A percentile compares a stretch with the other conserved stretches of the same genome.
These are phyloP conservation scores for Drosophila ochracea DNA, from an alignment of 2,888 invertebrate species.

Conservation along the genomic window DNA sequence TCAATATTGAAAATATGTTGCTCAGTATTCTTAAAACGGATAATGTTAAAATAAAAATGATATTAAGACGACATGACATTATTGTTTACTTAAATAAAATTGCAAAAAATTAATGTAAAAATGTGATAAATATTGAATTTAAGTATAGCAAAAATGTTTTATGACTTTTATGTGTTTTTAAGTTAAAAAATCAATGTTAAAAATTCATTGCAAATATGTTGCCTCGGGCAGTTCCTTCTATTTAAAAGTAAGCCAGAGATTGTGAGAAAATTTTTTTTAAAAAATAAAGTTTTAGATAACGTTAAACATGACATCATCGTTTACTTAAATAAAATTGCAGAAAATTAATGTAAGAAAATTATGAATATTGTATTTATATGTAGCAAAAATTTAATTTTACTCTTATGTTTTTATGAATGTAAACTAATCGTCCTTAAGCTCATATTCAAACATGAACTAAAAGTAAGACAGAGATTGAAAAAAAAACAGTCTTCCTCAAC, in stretches of 20 bases:
- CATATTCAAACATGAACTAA: background rate
- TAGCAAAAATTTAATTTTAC: background rate
- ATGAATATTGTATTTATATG: no score
- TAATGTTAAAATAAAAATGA: background rate
- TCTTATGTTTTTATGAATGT: background rate
- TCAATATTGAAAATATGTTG: background rate
- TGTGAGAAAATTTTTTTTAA: background rate
- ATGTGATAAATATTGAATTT: no score
- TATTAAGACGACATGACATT: background rate
- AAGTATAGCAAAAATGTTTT: background rate
- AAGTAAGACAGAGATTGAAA: background rate
- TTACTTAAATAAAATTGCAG: no score
- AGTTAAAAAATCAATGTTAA: no score
- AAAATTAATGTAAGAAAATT: no score
- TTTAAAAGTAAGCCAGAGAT: background rate
- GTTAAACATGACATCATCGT: slow-evolving; percentile 16
- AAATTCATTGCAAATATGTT: no score
- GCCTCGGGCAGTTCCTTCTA: no score
- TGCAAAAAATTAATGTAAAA: background rate
- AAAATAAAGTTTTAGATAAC: no score
- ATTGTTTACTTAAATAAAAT: background rate
- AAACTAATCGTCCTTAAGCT: background rate
- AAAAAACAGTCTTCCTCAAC: background rate
- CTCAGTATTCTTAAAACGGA: background rate
- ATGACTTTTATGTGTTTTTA: background rate